Base-by-base conservation (phyloP, 2,888 invertebrate species). In the Lissonota sp. region DNA sequence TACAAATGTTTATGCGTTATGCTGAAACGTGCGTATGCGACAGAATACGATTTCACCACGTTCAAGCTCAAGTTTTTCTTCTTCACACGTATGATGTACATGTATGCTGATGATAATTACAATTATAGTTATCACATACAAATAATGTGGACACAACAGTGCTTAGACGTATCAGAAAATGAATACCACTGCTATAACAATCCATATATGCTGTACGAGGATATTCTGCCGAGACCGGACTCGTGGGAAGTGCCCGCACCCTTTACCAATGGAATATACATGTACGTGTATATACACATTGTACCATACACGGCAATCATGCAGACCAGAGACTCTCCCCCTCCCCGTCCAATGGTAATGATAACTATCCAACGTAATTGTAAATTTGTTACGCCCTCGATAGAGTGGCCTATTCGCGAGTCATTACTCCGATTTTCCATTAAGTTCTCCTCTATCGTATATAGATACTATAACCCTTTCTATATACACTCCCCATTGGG, bases 341-440 rank as follows among this genome's bases (percentile, higher is more conserved):
- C 85, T 85, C 84, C 16, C 64, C 70, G 39, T 67, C 76, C 79
- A 82, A 81, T 79, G 79, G 81, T 84, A 89, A 91, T 89, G 90
- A 91, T 89, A 90, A 90, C 88, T 87, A 89, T 89, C 87, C 82
- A 83, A 87, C 87, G 90, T 90, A 90, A 91, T 91, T 90, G 90
- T 88, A 88, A 89, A 91, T 91, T 91, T 87, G 91, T 89, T 89
- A 90, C 88, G 90, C 88, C 85, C 86, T 87, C 89, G 87, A 90
- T 90, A 89, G 84, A 84, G 60, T 53, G 89, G 89, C 86, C 88
- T 88, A 88, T 89, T 90, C 87, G 88, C 89, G 84, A 90, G 87
- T 91, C 88, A 90, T 91, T 91, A 89, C 87, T 87, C 87, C 86
- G 86, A 88, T 91, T 90, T 84, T 84, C 84, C 82, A 81, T 81